Evolutionary conservation across 2,797 vertebrate species (phyloP), one percentile per base, ranked within the genome.

Genomic region (Coregonus suidteri): DNA sequence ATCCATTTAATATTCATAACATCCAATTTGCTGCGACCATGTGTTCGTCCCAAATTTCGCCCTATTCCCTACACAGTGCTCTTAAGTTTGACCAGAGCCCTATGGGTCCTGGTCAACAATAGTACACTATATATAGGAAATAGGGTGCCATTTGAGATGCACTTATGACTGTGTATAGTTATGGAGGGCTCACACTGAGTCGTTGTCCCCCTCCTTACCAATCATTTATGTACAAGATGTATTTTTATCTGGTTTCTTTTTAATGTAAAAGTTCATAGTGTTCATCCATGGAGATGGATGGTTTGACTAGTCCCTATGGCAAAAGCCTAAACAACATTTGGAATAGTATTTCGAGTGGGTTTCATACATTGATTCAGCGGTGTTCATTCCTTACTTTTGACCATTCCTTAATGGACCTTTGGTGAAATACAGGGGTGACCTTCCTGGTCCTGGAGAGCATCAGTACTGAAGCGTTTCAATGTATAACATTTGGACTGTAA

Each of bases 361-460:
- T 9, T 47, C 47, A 18, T 25, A 35, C 13, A 41, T 81, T 71
- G 13, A 52, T 15, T 65, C 62, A 67, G 59, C 16, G 76, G 11
- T 66, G 14, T 82, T 77, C 68, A 66, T 18, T 15, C 15, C 31
- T 80, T 64, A 18, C 75, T 73, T 82, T 82, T 9, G 69, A 85
- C 82, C 91, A 91, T 94, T 94, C 92, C 88, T 80, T 79, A 80
- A 51, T 66, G 70, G 65, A 74, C 74, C 6, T 75, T 59, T 64
- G 59, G 65, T 75, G 34, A 78, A 82, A 41, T 47, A 13, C 68
- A 74, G 51, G 51, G 5, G 69, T 16, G 7, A 2, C 73, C 65
- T 34, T 37, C 34, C 41, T 11, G 3, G 35, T 35, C 30, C 51
- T 59, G 66, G 4, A 68, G 75, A 30, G 53, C 62, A 18, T 13